Conservation (phyloP, 2,888 invertebrate species). For the Lasius platythorax region DNA sequence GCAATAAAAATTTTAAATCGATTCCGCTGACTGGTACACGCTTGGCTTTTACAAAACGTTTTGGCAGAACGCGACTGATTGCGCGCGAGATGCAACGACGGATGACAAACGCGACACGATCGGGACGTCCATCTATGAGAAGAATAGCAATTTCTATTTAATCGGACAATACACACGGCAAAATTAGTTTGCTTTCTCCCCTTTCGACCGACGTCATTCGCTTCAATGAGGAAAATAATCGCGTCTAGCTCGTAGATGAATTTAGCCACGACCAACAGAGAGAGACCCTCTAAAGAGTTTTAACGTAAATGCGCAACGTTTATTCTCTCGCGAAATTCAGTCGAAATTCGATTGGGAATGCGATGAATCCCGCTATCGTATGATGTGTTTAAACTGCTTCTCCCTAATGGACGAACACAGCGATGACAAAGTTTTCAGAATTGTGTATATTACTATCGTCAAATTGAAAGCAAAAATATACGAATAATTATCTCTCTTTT, state of each 20-base stretch:
- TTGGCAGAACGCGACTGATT: background rate
- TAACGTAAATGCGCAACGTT: constrained; percentile 20
- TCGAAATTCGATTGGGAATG: background rate
- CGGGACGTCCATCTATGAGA: too few relatives aligned
- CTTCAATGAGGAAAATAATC: constrained; percentile 23
- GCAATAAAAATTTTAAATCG: constrained; percentile 44
- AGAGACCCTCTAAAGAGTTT: constrained; percentile 23
- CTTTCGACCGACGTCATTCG: background rate
- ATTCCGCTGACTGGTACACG: background rate
- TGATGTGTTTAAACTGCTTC: constrained; percentile 28
- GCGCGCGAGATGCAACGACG: background rate
- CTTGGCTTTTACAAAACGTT: background rate
- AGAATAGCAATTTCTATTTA: constrained; percentile 27
- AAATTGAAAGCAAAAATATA: constrained; percentile 26
- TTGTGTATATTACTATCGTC: background rate
- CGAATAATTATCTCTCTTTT: constrained; percentile 29
- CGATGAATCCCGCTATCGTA: constrained; percentile 11
- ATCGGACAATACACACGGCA: background rate
- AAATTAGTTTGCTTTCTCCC: constrained; percentile 5
- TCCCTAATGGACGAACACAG: constrained; percentile 24
- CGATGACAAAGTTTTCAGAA: background rate
- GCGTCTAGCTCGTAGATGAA: background rate
- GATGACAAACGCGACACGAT: background rate
- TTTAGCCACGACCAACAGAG: background rate
- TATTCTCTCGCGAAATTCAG: constrained; percentile 18